Evolutionary conservation across 2,113 vertebrate species (phyloP).

Genomic region (Lanius collurio): DNA sequence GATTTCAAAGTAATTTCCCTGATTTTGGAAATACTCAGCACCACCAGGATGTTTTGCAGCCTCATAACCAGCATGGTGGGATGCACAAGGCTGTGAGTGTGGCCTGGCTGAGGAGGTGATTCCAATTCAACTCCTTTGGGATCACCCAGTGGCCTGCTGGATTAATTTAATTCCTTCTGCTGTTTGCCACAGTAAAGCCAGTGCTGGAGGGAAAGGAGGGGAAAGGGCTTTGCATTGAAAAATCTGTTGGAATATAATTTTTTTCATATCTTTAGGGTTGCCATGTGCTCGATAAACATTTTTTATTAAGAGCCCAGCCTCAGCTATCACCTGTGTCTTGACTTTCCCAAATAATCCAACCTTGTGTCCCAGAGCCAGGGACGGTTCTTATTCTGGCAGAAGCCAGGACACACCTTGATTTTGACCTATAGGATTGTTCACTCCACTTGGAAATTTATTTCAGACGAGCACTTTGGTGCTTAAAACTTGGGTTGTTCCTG

Average conservation of each 20-base stretch:
- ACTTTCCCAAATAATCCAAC: background rate
- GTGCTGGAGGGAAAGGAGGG: background rate
- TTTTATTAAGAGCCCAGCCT: background rate
- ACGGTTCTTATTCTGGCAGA: background rate
- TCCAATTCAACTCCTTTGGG: background rate
- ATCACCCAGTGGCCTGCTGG: background rate
- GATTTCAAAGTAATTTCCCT: background rate
- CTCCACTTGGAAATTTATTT: background rate
- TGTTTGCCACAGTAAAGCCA: background rate
- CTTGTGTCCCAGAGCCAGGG: accelerated
- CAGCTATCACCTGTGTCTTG: background rate
- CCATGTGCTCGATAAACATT: background rate
- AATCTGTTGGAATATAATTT: background rate
- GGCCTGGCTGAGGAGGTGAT: background rate
- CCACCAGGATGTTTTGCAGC: background rate
- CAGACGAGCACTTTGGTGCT: accelerated
- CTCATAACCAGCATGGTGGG: accelerated
- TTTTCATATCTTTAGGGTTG: background rate
- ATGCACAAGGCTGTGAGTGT: background rate
- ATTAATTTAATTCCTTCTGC: background rate
- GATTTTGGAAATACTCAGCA: background rate
- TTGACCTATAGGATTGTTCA: background rate
- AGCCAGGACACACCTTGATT: background rate
- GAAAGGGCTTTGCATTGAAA: background rate
- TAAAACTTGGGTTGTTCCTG: accelerated